Evolutionary conservation across 2,797 vertebrate species (phyloP).

Genomic region (Sitta carolinensis): DNA sequence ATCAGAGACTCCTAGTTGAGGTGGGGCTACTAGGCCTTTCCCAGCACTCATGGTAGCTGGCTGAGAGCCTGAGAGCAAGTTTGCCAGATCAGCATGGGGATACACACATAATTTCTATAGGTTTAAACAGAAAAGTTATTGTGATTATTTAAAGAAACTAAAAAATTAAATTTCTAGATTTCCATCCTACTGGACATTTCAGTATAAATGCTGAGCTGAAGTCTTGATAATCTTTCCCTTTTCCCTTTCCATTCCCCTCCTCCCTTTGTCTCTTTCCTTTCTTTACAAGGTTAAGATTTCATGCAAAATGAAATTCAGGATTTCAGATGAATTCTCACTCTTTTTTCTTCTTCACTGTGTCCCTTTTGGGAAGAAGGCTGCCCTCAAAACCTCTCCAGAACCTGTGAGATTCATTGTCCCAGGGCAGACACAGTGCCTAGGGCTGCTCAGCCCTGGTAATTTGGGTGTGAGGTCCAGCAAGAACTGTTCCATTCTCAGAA

Average conservation of each 20-base stretch:
- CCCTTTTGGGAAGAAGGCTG: not conserved
- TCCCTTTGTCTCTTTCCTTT: not conserved
- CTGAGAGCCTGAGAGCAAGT: not conserved
- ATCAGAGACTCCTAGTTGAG: not conserved
- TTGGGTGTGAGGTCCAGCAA: not conserved
- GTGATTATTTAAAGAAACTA: not conserved
- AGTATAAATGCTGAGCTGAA: not conserved
- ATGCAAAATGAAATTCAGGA: not conserved
- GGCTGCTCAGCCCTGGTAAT: not conserved
- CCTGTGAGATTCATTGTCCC: not conserved
- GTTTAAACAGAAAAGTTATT: not conserved
- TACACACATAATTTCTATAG: not conserved
- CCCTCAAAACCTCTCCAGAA: not conserved
- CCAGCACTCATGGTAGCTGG: not conserved
- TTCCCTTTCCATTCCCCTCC: not conserved
- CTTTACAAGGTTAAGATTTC: not conserved
- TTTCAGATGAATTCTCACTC: not conserved
- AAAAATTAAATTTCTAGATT: not conserved
- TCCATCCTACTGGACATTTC: not conserved
- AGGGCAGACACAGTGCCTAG: not conserved
- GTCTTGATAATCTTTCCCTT: not conserved
- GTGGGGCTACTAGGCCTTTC: not conserved
- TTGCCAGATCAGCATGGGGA: not conserved
- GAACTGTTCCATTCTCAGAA: not conserved
- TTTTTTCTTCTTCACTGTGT: not conserved